Conservation (phyloP, 2,797 vertebrate genomes). For the Euphonia xanthogaster region DNA sequence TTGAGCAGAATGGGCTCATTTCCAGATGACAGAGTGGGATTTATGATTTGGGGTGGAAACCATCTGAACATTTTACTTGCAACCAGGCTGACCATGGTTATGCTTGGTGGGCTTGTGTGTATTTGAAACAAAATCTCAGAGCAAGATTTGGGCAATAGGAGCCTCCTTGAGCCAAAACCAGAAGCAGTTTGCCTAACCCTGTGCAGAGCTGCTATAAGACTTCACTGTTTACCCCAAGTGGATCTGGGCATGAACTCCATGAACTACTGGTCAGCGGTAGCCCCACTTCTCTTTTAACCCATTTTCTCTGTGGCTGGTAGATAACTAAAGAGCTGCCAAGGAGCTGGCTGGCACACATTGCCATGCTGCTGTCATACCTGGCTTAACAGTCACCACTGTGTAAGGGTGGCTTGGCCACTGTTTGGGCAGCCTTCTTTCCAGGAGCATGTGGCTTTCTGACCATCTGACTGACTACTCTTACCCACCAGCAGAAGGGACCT, state of each 20-base stretch:
- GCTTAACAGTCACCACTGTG: background rate
- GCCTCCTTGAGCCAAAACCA: background rate
- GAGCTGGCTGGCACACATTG: fast-evolving
- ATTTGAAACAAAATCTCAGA: constrained; percentile 20
- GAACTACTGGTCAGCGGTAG: background rate
- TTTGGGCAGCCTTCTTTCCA: background rate
- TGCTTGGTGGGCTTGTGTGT: background rate
- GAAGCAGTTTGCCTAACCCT: background rate
- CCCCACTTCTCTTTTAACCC: background rate
- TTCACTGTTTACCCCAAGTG: background rate
- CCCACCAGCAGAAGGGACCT: background rate
- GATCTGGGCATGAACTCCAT: background rate
- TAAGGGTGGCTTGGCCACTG: fast-evolving
- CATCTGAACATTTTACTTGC: background rate
- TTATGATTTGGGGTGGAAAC: constrained; percentile 18
- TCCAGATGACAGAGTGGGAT: constrained; percentile 25
- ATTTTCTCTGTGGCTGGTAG: background rate
- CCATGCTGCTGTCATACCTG: background rate
- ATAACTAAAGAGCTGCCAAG: background rate
- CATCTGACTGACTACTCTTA: background rate
- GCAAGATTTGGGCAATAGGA: background rate
- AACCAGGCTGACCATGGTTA: constrained; percentile 22
- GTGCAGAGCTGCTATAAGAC: background rate
- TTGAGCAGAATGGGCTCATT: background rate
- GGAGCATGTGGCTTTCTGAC: background rate